Base-by-base conservation (phyloP, 2,113 vertebrate species). In the Percina caprodes region DNA sequence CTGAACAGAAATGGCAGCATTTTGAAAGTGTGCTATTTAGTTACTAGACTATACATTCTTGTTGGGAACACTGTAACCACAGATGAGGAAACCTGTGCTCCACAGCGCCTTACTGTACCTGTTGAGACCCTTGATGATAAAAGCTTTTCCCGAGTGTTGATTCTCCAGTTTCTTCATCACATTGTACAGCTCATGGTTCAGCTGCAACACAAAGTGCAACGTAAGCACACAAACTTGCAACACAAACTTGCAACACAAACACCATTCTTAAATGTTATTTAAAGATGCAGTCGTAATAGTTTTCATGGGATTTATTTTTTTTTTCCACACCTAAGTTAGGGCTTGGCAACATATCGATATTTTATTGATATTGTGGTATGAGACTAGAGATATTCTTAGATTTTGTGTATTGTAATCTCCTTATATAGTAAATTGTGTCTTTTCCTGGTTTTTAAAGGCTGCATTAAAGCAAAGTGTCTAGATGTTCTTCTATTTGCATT, bases 81-180 rank as follows among this genome's bases (percentile, higher is more conserved):
- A 15, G 1, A 66, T 52, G 26, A 68, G 0, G 49, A 63, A 35
- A 58, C 14, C 8, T 2, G 13, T 60, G 16, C 23, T 33, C 35
- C 42, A 52, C 15, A 52, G 7, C 4, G 4, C 8, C 12, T 16
- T 15, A 94, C 10, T 2, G 39, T 42, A 42, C 94, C 93, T 93
- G 65, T 81, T 85, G 65, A 98, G 79, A 0, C 97, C 97, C 85
- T 99, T 99, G 67, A 99, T 78, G 88, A 99, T 96, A 85, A 99
- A 99, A 60, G 96, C 94, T 83, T 97, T 98, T 80, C 95, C 95
- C 7, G 97, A 98, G 93, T 98, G 97, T 39, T 98, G 97, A 87
- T 95, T 96, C 85, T 98, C 97, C 88, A 98, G 92, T 77, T 95
- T 97, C 88, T 96, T 95, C 97, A 99, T 98, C 93, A 97, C 95